Conservation (phyloP, 2,113 vertebrate species). For the Ictalurus furcatus region DNA sequence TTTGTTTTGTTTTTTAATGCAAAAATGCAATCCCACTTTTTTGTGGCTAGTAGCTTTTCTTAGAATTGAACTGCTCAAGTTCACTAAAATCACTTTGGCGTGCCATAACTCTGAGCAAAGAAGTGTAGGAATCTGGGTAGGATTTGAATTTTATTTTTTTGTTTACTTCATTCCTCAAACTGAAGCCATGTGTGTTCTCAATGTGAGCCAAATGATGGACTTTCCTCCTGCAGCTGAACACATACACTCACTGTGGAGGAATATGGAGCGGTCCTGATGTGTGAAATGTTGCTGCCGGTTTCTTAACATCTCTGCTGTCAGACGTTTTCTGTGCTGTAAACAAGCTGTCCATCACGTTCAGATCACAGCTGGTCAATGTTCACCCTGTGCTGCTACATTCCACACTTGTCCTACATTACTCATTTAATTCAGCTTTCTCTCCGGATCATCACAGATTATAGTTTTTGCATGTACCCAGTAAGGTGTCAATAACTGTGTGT, state of each 20-base stretch:
- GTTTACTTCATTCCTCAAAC: neutral
- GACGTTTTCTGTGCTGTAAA: conserved; percentile 7
- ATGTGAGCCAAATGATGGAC: neutral
- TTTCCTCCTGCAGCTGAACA: conserved; percentile 22
- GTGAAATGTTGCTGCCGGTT: neutral
- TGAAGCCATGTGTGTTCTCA: neutral
- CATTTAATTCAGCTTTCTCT: neutral
- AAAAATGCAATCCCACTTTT: neutral
- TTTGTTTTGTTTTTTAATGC: too few relatives aligned
- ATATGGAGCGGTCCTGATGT: neutral
- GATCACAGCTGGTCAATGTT: conserved; percentile 7
- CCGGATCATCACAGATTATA: neutral
- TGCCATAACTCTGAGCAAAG: neutral
- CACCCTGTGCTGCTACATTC: neutral
- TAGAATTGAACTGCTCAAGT: neutral
- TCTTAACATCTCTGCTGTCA: conserved; percentile 9
- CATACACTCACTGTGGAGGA: conserved; percentile 15
- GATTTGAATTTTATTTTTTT: neutral
- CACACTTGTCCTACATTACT: neutral
- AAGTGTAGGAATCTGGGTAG: neutral
- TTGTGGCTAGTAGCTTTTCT: too few relatives aligned
- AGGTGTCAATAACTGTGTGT: neutral
- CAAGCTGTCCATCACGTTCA: conserved; percentile 29
- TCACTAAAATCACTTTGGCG: neutral
- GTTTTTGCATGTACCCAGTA: too few relatives aligned